Conservation (phyloP, 1,140 invertebrate species). For the Drosophila novamexicana region DNA sequence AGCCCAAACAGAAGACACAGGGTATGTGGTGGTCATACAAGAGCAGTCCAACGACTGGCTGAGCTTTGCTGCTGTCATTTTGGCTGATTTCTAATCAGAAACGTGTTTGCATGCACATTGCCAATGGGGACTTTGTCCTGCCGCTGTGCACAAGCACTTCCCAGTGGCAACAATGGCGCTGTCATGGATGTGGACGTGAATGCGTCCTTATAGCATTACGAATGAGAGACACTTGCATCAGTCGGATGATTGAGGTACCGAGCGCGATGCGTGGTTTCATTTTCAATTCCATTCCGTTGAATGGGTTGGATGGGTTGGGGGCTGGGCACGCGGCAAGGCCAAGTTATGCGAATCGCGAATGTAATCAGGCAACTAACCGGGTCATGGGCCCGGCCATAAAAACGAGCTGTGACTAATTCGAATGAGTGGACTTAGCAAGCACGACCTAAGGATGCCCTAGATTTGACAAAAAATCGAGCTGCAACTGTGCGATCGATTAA, state of each 20-base stretch:
- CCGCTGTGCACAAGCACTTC: slow-evolving; percentile 4
- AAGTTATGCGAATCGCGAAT: slow-evolving; percentile 17
- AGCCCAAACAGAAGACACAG: no score
- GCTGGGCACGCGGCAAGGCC: not conserved
- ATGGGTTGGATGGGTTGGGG: not conserved
- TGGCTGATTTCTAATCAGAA: slow-evolving; percentile 50
- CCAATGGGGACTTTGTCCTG: slow-evolving; percentile 26
- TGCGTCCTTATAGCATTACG: slow-evolving; percentile 16
- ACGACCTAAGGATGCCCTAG: not conserved
- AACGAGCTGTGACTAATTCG: not conserved
- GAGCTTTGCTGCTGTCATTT: slow-evolving; percentile 35
- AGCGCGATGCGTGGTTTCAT: slow-evolving; percentile 37
- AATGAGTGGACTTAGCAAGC: not conserved
- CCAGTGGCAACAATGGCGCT: slow-evolving; percentile 33
- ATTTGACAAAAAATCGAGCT: not conserved
- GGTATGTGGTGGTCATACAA: not conserved
- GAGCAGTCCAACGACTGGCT: not conserved
- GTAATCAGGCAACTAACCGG: slow-evolving; percentile 20
- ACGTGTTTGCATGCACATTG: slow-evolving; percentile 46
- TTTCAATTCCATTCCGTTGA: slow-evolving; percentile 7
- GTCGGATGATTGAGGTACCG: slow-evolving; percentile 33
- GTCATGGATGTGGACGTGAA: slow-evolving; percentile 34
- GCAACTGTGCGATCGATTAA: not conserved
- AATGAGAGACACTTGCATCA: slow-evolving; percentile 35
- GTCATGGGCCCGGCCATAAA: not conserved